Conservation (phyloP, 2,113 vertebrate genomes). For the Heterochromis multidens region DNA sequence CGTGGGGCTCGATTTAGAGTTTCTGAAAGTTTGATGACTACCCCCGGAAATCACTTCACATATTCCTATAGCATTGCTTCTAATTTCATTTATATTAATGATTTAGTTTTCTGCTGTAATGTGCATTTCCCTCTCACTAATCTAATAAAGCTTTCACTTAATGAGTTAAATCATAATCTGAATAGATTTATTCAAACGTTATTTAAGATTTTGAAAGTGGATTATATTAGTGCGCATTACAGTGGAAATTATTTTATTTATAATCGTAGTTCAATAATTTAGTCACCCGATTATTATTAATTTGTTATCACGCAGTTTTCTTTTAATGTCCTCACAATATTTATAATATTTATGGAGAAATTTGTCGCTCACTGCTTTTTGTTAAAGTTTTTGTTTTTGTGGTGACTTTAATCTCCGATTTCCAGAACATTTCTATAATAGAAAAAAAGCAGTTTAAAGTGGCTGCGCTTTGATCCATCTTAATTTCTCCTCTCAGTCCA, state of each 20-base stretch:
- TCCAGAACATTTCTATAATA: neutral
- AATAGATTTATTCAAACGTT: neutral
- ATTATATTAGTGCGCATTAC: neutral
- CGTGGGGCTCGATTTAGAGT: neutral
- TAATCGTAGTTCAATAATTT: neutral
- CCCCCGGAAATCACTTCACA: neutral
- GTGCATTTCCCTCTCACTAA: fast-evolving
- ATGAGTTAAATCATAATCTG: neutral
- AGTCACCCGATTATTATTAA: neutral
- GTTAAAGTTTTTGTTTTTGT: neutral
- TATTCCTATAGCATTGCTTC: neutral
- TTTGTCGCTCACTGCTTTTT: neutral
- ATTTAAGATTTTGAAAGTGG: neutral
- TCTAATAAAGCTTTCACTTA: fast-evolving
- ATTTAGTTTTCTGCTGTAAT: neutral
- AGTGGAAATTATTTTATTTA: neutral
- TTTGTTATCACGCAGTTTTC: neutral
- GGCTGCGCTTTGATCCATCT: neutral
- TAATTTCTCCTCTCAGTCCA: neutral
- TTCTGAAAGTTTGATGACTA: neutral
- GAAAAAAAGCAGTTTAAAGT: neutral
- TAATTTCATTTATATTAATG: neutral
- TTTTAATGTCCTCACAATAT: neutral
- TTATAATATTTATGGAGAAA: neutral
- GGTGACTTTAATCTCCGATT: neutral